A percentile compares a stretch with the other conserved stretches of the same genome.
Conservation (phyloP, 1,140 invertebrate genomes). For the Trichonephila clavata region DNA sequence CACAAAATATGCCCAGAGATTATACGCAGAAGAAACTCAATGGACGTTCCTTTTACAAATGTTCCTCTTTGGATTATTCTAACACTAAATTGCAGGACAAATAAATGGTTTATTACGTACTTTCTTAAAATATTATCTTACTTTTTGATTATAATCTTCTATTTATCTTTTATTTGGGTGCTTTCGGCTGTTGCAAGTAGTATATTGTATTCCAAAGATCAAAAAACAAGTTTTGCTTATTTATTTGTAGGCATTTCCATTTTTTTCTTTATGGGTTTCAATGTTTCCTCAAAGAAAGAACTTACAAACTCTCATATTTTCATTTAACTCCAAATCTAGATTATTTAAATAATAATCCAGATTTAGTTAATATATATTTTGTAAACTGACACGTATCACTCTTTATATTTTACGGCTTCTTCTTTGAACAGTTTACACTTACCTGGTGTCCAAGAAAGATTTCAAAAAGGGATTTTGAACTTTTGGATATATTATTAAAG, state of each 20-base stretch:
- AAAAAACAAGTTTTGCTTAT: background rate
- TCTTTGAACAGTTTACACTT: background rate
- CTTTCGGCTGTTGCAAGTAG: background rate
- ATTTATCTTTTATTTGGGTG: too few species aligned
- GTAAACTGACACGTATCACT: background rate
- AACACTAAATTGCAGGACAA: background rate
- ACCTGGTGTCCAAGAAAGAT: background rate
- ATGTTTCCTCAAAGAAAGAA: too few species aligned
- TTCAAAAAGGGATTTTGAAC: background rate
- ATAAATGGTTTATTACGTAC: background rate
- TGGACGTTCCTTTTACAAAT: background rate
- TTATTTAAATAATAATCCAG: background rate
- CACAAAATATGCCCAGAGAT: too few species aligned
- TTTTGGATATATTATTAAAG: background rate
- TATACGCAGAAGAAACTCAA: background rate
- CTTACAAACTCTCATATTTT: background rate
- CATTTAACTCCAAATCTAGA: background rate
- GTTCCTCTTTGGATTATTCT: too few species aligned
- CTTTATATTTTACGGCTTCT: too few species aligned
- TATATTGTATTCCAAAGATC: background rate
- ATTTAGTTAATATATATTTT: background rate
- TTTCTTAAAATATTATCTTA: background rate
- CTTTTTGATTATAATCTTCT: background rate
- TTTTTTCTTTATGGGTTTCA: too few species aligned
- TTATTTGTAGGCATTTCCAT: background rate